Evolutionary conservation across 2,888 invertebrate genomes (phyloP), one percentile per base, ranked within the genome.

Genomic region (Panzeria rudis): DNA sequence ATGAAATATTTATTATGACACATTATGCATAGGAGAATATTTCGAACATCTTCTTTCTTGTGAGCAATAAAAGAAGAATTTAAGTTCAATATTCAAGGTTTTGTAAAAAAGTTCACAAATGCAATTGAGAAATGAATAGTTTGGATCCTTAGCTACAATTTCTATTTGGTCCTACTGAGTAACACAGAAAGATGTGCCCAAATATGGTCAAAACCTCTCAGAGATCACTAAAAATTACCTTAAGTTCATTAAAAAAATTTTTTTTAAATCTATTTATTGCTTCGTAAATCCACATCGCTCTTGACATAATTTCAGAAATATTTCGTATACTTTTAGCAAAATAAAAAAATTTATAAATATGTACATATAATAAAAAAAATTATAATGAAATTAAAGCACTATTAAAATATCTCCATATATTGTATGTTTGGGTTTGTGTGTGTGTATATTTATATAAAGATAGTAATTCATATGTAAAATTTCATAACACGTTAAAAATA

Each of bases 1-100:
- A 75, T 62, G 35, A 83, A 73, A 59, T 59, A 68, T 69, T 61
- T 79, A 68, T 52, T 41, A 52, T 69, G 47, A 83, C 83, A 83
- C 62, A n/a, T 59, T 75, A 50, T 68, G 41, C 11, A 11, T 20
- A 32, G 52, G 41, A 81, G 20, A 81, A 72, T 64, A 17, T 50
- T 78, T 69, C 50, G n/a, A 59, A 79, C 61, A 71, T 54, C 52
- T 41, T 56, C 32, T 62, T 62, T 8, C 20, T 44, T 64, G 13
- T 54, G 17, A 71, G 23, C 41, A 50, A 61, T 47, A 64, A 72
- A 17, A 64, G 32, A 23, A 79, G 17, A 47, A 35, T 47, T 47
- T 56, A 44, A 50, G 44, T 38, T 29, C 38, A 38, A 5, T 3
- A 32, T 32, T 29, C 29, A 29, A n/a, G n/a, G n/a, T n/a, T n/a